Percentiles rank a stretch among this genome's conserved stretches.
phyloP scores from a whole-genome alignment of 2,797 vertebrate genomes.

The Pseudotriccus pelzelni region DNA sequence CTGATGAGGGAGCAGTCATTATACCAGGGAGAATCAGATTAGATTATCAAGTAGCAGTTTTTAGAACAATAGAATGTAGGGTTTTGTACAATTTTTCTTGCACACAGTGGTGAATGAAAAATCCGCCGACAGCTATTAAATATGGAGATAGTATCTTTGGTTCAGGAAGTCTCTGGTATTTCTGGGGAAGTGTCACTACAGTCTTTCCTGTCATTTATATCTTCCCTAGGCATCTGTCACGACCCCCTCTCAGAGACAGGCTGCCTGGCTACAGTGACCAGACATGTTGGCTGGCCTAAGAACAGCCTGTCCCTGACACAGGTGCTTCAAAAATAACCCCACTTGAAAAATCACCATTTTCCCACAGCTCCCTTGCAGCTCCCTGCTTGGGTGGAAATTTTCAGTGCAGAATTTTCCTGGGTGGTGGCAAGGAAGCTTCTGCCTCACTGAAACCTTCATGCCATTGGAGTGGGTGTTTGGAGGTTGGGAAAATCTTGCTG shows the following conservation, averaged over 20 bases:
- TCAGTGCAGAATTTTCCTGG: not conserved
- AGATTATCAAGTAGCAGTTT: not conserved
- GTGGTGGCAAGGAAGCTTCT: not conserved
- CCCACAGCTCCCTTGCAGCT: not conserved
- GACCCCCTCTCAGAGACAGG: not conserved
- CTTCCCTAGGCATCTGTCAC: not conserved
- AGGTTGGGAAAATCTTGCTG: not conserved
- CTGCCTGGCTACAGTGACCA: not conserved
- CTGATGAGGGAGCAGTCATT: not conserved
- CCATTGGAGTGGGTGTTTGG: not conserved
- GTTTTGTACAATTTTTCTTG: conserved; percentile 11
- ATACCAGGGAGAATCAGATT: not conserved
- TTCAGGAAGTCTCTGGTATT: conserved; percentile 40
- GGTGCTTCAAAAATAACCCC: not conserved
- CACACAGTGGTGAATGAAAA: not conserved
- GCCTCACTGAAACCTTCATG: not conserved
- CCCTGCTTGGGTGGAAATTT: not conserved
- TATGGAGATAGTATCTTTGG: not conserved
- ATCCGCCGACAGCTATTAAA: conserved; percentile 4
- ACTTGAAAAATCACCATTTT: not conserved
- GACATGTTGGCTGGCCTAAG: not conserved
- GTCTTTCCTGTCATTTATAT: conserved; percentile 36
- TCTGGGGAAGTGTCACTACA: conserved; percentile 36
- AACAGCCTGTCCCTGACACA: not conserved
- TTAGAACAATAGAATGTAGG: not conserved